Evolutionary conservation across 2,797 vertebrate species (phyloP).

Genomic region (Periparus ater): DNA sequence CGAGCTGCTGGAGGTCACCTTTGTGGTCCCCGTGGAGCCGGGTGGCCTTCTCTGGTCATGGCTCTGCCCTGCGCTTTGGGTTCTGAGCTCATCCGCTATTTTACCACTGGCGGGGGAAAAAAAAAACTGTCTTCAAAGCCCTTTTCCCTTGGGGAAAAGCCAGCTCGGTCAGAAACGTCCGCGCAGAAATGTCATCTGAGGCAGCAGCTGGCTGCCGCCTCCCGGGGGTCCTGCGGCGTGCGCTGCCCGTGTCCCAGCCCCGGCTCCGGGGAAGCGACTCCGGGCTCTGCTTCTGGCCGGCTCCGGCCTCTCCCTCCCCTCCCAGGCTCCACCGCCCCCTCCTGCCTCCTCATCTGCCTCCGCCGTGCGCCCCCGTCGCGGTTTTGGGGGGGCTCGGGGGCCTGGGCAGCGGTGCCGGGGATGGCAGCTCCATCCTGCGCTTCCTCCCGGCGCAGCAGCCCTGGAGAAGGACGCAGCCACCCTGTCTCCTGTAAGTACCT

Average conservation of each 20-base stretch:
- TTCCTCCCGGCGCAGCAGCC: background rate
- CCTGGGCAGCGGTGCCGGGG: background rate
- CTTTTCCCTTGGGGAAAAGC: conserved; percentile 1
- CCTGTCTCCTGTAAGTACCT: conserved; percentile 55
- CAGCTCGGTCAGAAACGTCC: background rate
- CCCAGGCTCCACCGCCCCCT: background rate
- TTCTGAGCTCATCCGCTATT: conserved; percentile 32
- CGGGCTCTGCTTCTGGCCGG: background rate
- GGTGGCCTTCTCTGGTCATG: background rate
- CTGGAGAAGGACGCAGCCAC: conserved; percentile 33
- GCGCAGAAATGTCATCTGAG: background rate
- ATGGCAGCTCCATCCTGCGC: background rate
- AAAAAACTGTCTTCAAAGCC: background rate
- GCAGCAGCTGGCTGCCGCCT: background rate
- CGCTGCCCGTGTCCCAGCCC: background rate
- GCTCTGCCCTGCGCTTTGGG: background rate
- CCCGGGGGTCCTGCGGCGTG: background rate
- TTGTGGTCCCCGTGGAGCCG: background rate
- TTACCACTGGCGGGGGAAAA: background rate
- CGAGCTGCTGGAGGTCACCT: conserved; percentile 3
- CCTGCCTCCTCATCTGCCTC: conserved; percentile 31
- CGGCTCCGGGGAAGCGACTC: background rate
- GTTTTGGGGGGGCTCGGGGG: background rate
- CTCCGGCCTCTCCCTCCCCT: background rate
- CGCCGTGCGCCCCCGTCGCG: accelerated